phyloP scores from a whole-genome alignment of 2,113 vertebrate species.

The Oreochromis tanganicae region DNA sequence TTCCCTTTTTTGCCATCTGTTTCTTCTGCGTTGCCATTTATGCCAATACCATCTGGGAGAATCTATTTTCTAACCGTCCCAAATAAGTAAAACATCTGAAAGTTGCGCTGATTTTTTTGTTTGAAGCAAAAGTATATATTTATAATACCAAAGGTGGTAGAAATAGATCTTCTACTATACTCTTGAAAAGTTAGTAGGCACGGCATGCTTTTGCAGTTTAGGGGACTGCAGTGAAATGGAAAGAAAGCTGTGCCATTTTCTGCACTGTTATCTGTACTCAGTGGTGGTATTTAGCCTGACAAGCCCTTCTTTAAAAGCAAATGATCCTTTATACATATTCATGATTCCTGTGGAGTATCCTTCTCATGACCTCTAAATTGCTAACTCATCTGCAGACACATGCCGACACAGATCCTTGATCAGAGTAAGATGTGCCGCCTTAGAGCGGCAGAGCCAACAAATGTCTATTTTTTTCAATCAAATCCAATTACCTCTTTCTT shows the following conservation, averaged over 20 bases:
- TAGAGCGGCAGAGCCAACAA: not conserved
- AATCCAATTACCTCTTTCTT: slow-evolving; percentile 27
- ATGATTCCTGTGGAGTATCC: slow-evolving; percentile 25
- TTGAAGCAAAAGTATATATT: not conserved
- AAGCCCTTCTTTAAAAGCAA: slow-evolving; percentile 28
- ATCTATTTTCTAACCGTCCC: not conserved
- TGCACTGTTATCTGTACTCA: slow-evolving; percentile 27
- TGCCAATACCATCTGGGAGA: not conserved
- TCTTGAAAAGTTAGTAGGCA: not conserved
- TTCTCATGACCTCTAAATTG: slow-evolving; percentile 27
- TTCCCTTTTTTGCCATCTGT: not conserved
- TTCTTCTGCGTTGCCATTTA: not conserved
- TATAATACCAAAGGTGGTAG: not conserved
- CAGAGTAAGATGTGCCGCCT: not conserved
- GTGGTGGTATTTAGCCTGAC: slow-evolving; percentile 34
- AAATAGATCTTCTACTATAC: not conserved
- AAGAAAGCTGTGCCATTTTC: not conserved
- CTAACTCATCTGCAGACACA: not conserved
- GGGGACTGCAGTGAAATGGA: slow-evolving; percentile 10
- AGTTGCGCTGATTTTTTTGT: not conserved
- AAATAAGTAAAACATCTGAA: not conserved
- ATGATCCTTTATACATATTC: slow-evolving; percentile 50
- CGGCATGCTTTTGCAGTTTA: not conserved
- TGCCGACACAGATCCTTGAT: not conserved
- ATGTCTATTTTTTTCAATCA: slow-evolving; percentile 21